Evolutionary conservation across 2,113 vertebrate genomes (phyloP).

Genomic region (Ailuropoda melanoleuca): DNA sequence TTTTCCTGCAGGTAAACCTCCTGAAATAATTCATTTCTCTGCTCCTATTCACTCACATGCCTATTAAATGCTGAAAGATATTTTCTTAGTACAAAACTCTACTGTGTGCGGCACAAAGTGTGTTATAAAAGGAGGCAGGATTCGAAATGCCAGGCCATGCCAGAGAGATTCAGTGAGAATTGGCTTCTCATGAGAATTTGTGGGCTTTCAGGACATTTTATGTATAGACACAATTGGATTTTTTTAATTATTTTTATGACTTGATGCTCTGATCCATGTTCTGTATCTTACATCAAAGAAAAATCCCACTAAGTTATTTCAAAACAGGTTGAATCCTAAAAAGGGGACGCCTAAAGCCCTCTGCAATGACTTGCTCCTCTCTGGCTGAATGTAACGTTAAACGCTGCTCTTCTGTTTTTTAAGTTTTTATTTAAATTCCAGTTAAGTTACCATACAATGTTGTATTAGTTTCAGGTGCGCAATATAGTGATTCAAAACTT

Average conservation of each 20-base stretch:
- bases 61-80: conserved; percentile 22
- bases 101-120: not conserved
- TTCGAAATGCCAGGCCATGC: conserved; percentile 6
- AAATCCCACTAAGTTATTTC: not conserved
- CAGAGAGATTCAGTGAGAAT: not conserved
- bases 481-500: not conserved
- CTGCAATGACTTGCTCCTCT: not conserved
- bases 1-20: conserved; percentile 26
- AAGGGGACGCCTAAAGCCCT: not conserved
- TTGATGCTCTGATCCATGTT: not conserved
- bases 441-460: not conserved
- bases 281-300: not conserved
- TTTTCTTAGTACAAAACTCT: conserved; percentile 38
- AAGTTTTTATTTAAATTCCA: not conserved
- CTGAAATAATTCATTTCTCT: conserved; percentile 4
- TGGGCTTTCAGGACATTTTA: not conserved
- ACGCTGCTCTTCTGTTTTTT: not conserved
- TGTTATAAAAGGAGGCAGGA: not conserved
- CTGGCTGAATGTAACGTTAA: not conserved
- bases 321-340: not conserved
- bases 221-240: not conserved
- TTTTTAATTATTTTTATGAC: not conserved
- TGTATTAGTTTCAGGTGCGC: not conserved
- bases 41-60: conserved; percentile 37
- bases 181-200: not conserved